phyloP scores from a whole-genome alignment of 2,113 vertebrate genomes.

The Mormyrus iriodes region DNA sequence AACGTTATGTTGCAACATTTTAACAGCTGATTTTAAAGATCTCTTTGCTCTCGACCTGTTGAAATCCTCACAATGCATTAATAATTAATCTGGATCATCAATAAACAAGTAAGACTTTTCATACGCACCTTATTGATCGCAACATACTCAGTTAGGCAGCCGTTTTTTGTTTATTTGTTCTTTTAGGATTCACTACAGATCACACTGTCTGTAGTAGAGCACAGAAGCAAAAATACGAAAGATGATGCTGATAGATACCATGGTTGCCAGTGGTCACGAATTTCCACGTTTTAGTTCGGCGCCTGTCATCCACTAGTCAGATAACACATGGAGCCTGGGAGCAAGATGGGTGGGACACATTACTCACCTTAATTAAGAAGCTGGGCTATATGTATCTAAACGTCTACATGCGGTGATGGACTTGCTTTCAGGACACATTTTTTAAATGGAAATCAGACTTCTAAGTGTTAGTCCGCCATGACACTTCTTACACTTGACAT shows the following conservation, averaged over 20 bases:
- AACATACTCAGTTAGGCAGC: background rate
- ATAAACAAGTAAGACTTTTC: constrained; percentile 2
- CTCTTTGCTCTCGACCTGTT: background rate
- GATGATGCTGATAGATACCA: background rate
- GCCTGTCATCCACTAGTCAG: background rate
- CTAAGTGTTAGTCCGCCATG: background rate
- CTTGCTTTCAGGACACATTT: background rate
- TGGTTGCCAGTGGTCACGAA: background rate
- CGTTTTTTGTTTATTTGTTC: background rate
- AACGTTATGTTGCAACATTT: background rate
- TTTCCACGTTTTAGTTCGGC: background rate
- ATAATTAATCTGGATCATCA: background rate
- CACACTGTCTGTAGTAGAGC: background rate
- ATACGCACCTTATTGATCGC: background rate
- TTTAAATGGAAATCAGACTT: background rate
- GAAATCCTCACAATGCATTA: background rate
- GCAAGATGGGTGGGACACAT: background rate
- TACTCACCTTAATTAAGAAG: background rate
- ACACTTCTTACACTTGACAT: background rate
- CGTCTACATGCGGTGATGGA: background rate
- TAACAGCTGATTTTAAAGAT: background rate
- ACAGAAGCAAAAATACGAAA: background rate
- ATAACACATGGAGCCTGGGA: background rate
- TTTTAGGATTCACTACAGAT: background rate
- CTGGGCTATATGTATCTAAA: background rate